Evolutionary conservation across 2,113 vertebrate species (phyloP).

Genomic region (Capreolus pygargus): DNA sequence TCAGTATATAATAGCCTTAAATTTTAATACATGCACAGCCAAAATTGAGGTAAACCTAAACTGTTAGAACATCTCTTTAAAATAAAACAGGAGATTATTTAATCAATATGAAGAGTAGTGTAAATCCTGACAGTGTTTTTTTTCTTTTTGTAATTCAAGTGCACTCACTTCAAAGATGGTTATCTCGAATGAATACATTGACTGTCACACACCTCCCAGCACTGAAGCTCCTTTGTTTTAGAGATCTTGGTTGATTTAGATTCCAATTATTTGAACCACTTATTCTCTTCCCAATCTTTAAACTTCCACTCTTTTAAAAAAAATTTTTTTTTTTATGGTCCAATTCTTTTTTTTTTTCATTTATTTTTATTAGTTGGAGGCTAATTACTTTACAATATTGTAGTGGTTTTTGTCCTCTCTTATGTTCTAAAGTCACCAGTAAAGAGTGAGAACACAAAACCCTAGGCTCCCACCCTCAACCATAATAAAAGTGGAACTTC

Average conservation of each 20-base stretch:
- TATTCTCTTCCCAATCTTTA: not conserved
- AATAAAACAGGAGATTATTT: not conserved
- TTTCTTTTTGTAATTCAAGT: not conserved
- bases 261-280: not conserved
- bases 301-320: not conserved
- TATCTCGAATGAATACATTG: not conserved
- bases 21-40: not conserved
- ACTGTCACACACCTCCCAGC: not conserved
- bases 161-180: not conserved
- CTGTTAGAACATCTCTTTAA: not conserved
- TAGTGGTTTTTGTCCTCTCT: not conserved
- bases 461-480: not conserved
- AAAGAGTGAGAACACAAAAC: not conserved
- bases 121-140: not conserved
- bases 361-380: too few species aligned
- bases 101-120: not conserved
- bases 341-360: too few species aligned
- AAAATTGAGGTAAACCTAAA: not conserved
- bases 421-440: not conserved
- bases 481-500: not conserved
- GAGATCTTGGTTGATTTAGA: not conserved
- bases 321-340: too few species aligned
- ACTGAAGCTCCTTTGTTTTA: not conserved
- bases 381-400: too few species aligned
- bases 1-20: not conserved